A percentile compares a stretch with the other conserved stretches of the same genome.
phyloP scores from a whole-genome alignment of 2,797 vertebrate genomes.

The Siniperca obscura region DNA sequence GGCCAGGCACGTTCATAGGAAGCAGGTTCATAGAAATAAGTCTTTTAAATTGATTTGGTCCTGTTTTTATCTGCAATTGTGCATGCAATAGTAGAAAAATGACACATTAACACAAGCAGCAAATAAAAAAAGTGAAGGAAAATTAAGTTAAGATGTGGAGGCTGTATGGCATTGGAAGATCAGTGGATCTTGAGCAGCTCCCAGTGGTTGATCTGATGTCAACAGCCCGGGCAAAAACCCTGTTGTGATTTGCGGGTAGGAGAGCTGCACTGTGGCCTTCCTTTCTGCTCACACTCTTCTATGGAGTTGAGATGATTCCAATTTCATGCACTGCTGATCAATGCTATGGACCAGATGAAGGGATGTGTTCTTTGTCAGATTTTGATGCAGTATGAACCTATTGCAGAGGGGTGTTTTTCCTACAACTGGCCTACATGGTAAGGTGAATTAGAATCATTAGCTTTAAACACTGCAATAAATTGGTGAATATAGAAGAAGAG shows the following conservation, averaged over 20 bases:
- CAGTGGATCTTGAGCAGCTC: slow-evolving; percentile 78
- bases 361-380: slow-evolving; percentile 48
- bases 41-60: slow-evolving; percentile 63
- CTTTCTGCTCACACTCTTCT: slow-evolving; percentile 27
- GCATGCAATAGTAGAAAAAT: slow-evolving; percentile 59
- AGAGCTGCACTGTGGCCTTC: slow-evolving; percentile 22
- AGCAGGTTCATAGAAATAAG: slow-evolving; percentile 54
- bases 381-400: slow-evolving; percentile 38
- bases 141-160: slow-evolving; percentile 19
- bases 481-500: not conserved
- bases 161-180: not conserved
- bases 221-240: slow-evolving; percentile 22
- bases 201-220: slow-evolving; percentile 69
- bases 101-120: slow-evolving; percentile 58
- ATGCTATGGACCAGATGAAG: slow-evolving; percentile 36
- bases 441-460: slow-evolving; percentile 13
- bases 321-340: slow-evolving; percentile 68
- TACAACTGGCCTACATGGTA: not conserved
- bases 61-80: slow-evolving; percentile 57
- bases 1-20: slow-evolving; percentile 42
- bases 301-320: slow-evolving; percentile 51
- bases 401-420: not conserved
- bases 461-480: slow-evolving; percentile 5
- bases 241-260: slow-evolving; percentile 18
- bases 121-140: slow-evolving; percentile 21